Conservation (phyloP, 2,797 vertebrate genomes). For the Lates japonicus region DNA sequence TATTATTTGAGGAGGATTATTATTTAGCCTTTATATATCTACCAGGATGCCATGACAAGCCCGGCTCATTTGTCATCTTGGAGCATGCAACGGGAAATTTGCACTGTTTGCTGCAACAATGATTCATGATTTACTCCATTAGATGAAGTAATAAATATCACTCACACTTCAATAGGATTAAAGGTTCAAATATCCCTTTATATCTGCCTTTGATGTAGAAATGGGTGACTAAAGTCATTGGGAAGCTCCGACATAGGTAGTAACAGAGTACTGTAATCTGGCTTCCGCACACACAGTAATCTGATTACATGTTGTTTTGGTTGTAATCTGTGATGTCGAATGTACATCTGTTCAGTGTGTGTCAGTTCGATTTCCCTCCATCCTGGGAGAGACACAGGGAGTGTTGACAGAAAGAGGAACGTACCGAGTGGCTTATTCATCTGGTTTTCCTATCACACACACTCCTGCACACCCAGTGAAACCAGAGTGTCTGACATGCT, state of each 20-base stretch:
- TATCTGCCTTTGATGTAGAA: neutral
- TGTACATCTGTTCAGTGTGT: slow-evolving; percentile 21
- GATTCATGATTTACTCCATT: neutral
- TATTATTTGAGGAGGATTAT: slow-evolving; percentile 38
- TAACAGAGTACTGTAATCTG: slow-evolving; percentile 29
- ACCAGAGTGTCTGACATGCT: slow-evolving; percentile 22
- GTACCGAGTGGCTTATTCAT: slow-evolving; percentile 35
- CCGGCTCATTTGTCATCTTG: neutral
- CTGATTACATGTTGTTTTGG: slow-evolving; percentile 39
- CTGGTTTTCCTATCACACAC: slow-evolving; percentile 36
- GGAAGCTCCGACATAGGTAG: neutral
- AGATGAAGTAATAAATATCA: neutral
- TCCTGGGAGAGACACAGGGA: slow-evolving; percentile 23
- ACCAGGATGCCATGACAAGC: neutral
- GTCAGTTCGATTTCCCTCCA: slow-evolving; percentile 17
- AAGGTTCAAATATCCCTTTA: neutral
- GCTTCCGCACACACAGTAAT: slow-evolving; percentile 26
- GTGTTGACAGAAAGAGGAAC: slow-evolving; percentile 49
- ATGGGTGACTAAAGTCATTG: neutral
- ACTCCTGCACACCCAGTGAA: slow-evolving; percentile 31
- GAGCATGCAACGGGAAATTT: neutral
- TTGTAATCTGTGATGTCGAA: slow-evolving; percentile 13
- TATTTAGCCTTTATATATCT: slow-evolving; percentile 18
- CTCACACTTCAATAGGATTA: neutral
- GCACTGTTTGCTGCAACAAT: neutral